phyloP scores from a whole-genome alignment of 2,113 vertebrate genomes.

The Gambusia affinis region DNA sequence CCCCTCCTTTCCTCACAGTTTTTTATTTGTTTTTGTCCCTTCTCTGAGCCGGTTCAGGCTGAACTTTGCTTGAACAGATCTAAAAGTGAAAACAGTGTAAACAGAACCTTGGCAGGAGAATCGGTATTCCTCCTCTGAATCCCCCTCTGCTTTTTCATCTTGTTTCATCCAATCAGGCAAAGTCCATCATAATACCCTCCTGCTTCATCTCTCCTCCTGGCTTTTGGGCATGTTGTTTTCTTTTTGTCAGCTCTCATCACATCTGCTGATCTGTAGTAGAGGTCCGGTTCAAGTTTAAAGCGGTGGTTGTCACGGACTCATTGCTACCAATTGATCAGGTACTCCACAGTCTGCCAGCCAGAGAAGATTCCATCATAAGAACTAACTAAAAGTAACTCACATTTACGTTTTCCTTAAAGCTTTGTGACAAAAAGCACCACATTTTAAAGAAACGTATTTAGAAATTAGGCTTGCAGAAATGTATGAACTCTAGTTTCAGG shows the following conservation, averaged over 20 bases:
- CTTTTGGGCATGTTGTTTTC: constrained; percentile 1
- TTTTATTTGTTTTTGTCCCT: constrained; percentile 22
- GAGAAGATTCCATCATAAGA: too few species aligned
- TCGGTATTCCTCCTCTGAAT: constrained; percentile 12
- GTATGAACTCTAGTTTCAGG: too few species aligned
- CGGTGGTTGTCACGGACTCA: constrained; percentile 12
- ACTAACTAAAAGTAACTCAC: too few species aligned
- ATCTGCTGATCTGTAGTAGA: constrained; percentile 23
- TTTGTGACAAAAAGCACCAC: too few species aligned
- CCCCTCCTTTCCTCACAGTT: neutral
- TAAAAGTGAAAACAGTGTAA: constrained; percentile 37
- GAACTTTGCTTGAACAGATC: constrained; percentile 36
- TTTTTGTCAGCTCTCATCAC: constrained; percentile 13
- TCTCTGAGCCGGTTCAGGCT: constrained; percentile 29
- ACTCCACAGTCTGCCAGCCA: neutral
- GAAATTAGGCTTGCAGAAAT: too few species aligned
- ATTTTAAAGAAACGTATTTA: too few species aligned
- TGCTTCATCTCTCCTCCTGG: constrained; percentile 10
- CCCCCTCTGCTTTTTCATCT: constrained; percentile 6
- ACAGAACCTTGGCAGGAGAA: constrained; percentile 52
- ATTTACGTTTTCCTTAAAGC: too few species aligned
- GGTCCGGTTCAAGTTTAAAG: constrained; percentile 15
- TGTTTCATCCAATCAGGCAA: constrained; percentile 22
- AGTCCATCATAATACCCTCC: constrained; percentile 30
- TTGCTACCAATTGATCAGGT: neutral